Evolutionary conservation across 2,888 invertebrate species (phyloP).

Genomic region (Nomada hirtipes): DNA sequence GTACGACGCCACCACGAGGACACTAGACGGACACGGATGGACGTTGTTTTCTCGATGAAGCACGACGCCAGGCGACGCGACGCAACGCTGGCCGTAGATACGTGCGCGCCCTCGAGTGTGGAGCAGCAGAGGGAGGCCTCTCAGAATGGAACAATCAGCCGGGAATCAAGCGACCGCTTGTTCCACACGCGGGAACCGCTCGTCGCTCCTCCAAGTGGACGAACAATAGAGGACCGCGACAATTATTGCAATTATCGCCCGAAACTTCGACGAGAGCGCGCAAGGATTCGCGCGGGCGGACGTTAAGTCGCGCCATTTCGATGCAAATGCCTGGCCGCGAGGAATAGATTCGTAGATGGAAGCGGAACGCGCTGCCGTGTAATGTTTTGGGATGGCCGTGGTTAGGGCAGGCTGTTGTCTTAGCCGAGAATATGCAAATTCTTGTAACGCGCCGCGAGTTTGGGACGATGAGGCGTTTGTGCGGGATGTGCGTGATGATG

Average conservation of each 20-base stretch:
- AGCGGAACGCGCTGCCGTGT: background rate
- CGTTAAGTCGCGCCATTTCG: constrained; percentile 73
- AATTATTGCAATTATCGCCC: constrained; percentile 82
- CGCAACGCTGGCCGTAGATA: constrained; percentile 50
- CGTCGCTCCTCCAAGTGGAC: constrained; percentile 75
- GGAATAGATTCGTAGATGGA: background rate
- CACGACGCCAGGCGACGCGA: constrained; percentile 43
- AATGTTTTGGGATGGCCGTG: constrained; percentile 16
- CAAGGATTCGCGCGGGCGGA: constrained; percentile 61
- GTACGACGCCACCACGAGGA: constrained; percentile 19
- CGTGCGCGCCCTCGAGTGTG: constrained; percentile 64
- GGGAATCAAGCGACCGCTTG: constrained; percentile 84
- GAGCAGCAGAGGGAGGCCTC: constrained; percentile 69
- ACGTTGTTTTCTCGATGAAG: constrained; percentile 58
- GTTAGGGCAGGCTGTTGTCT: constrained; percentile 31
- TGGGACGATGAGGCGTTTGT: background rate
- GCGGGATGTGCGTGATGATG: background rate
- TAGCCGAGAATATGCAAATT: constrained; percentile 40
- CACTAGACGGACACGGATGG: constrained; percentile 43
- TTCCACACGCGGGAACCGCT: constrained; percentile 78
- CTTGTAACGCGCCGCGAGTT: background rate
- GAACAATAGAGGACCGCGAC: constrained; percentile 79
- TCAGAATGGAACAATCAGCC: constrained; percentile 84
- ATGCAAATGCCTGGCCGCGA: constrained; percentile 75
- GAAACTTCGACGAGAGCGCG: constrained; percentile 63